phyloP scores from a whole-genome alignment of 1,140 invertebrate genomes.

The Trichonephila inaurata region DNA sequence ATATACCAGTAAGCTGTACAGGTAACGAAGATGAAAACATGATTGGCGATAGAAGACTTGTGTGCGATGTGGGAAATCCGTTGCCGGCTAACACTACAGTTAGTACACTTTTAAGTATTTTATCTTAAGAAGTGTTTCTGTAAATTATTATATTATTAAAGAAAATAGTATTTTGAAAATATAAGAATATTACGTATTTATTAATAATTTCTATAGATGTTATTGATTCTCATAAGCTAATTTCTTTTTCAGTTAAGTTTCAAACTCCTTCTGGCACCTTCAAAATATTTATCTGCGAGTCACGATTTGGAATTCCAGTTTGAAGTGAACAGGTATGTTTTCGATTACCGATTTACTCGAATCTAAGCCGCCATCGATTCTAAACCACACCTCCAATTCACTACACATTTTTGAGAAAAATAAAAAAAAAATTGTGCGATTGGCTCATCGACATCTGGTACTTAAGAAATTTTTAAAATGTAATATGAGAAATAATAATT shows the following conservation, averaged over 20 bases:
- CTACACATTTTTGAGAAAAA: too few relatives aligned
- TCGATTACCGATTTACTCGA: background rate
- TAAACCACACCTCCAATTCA: too few relatives aligned
- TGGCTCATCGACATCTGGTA: too few relatives aligned
- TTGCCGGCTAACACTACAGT: slow-evolving; percentile 77
- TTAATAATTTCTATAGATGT: too few relatives aligned
- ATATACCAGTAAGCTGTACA: slow-evolving; percentile 85
- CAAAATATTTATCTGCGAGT: slow-evolving; percentile 57
- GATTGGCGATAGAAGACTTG: slow-evolving; percentile 83
- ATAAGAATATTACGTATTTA: too few relatives aligned
- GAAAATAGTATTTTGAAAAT: too few relatives aligned
- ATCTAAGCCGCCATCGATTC: too few relatives aligned
- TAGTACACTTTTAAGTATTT: slow-evolving; percentile 11
- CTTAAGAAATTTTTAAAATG: too few relatives aligned
- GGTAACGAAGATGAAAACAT: slow-evolving; percentile 84
- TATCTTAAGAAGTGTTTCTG: background rate
- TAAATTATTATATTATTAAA: too few relatives aligned
- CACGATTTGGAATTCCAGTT: slow-evolving; percentile 55
- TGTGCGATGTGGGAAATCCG: slow-evolving; percentile 89
- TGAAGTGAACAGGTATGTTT: slow-evolving; percentile 67
- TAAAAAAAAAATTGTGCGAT: too few relatives aligned
- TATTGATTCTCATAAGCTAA: too few relatives aligned
- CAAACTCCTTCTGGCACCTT: slow-evolving; percentile 68
- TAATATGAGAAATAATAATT: too few relatives aligned
- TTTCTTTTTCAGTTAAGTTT: slow-evolving; percentile 61